phyloP scores from a whole-genome alignment of 1,140 invertebrate species.

The Semibalanus balanoides region DNA sequence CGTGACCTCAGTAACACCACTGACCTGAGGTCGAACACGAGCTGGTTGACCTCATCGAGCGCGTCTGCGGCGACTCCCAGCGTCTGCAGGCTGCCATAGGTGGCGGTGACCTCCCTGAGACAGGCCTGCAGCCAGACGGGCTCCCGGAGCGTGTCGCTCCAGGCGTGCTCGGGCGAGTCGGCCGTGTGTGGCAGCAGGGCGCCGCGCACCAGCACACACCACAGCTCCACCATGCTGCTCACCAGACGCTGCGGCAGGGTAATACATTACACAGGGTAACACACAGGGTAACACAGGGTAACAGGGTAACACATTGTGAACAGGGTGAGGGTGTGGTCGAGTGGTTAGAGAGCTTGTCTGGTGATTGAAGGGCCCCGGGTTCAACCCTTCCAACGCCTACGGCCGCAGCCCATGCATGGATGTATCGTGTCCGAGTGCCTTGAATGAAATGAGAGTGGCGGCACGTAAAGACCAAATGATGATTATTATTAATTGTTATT shows the following conservation, averaged over 20 bases:
- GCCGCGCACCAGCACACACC: conserved; percentile 46
- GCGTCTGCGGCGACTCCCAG: conserved; percentile 66
- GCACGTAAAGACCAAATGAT: no score
- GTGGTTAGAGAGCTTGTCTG: no score
- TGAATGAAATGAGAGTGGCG: not conserved
- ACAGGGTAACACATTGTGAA: no score
- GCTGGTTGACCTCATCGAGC: conserved; percentile 60
- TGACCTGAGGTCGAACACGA: conserved; percentile 67
- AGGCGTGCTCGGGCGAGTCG: conserved; percentile 29
- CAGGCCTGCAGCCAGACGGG: conserved; percentile 62
- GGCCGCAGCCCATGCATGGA: no score
- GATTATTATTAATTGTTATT: no score
- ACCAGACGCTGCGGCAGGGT: conserved; percentile 40
- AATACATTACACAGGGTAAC: no score
- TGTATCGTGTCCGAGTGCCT: no score
- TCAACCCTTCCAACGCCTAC: no score
- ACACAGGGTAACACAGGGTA: no score
- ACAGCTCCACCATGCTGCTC: conserved; percentile 45
- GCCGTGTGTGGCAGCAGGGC: conserved; percentile 46
- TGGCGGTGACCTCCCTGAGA: conserved; percentile 50
- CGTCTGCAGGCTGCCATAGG: conserved; percentile 50
- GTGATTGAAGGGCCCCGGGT: no score
- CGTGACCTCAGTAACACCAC: no score
- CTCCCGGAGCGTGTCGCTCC: conserved; percentile 22
- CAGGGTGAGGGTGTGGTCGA: no score